Evolutionary conservation across 53 echinoderm and acorn worm genomes (phyloP).

Genomic region (Paelopatides confundens): DNA sequence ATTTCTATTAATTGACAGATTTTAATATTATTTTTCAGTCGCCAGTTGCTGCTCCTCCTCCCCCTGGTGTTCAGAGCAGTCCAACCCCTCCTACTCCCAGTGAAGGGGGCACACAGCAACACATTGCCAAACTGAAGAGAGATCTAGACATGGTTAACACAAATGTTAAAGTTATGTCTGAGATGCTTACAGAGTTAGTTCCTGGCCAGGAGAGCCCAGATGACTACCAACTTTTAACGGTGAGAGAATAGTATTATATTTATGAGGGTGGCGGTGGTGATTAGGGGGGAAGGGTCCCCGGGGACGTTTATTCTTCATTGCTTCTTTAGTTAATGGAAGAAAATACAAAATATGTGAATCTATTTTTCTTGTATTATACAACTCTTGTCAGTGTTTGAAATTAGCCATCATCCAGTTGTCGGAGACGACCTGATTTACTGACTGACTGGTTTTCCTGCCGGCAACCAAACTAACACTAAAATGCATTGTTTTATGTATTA

Average conservation of each 20-base stretch:
- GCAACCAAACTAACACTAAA: no score
- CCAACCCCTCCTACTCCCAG: neutral
- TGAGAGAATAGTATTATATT: conserved; percentile 7
- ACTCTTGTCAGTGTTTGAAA: no score
- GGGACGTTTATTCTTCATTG: no score
- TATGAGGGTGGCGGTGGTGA: neutral
- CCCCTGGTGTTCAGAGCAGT: conserved; percentile 1
- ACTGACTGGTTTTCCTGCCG: no score
- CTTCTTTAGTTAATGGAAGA: neutral
- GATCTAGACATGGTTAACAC: conserved; percentile 91
- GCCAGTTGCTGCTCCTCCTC: conserved; percentile 14
- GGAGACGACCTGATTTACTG: no score
- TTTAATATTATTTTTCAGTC: neutral
- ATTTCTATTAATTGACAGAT: no score
- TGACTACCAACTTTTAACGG: conserved; percentile 88
- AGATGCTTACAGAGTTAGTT: conserved; percentile 92
- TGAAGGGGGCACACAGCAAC: conserved; percentile 71
- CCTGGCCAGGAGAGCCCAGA: conserved; percentile 86
- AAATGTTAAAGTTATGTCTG: conserved; percentile 91
- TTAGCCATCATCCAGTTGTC: no score
- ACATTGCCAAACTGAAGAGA: conserved; percentile 88
- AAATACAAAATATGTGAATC: no score
- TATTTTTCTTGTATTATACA: no score
- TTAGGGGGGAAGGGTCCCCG: neutral
- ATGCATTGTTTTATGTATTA: no score